A percentile compares a stretch with the other conserved stretches of the same genome.
Conservation (phyloP, 2,797 vertebrate genomes). For the Lutjanus campechanus region DNA sequence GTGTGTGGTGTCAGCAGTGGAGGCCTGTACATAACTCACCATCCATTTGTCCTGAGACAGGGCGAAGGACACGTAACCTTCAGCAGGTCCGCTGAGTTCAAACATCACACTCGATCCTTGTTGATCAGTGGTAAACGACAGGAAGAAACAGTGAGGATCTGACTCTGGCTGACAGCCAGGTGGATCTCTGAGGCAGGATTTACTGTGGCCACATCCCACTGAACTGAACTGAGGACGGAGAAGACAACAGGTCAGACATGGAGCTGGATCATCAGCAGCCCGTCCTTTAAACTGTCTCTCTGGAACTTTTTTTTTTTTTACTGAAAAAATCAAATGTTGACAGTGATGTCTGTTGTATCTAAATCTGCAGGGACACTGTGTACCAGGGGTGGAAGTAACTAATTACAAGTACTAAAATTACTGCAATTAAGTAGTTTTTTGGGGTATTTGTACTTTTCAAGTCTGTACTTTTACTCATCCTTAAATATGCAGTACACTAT, state of each 20-base stretch:
- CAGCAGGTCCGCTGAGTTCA: slow-evolving; percentile 90
- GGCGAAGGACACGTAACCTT: slow-evolving; percentile 90
- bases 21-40: slow-evolving; percentile 79
- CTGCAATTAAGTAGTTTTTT: no score
- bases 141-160: slow-evolving; percentile 84
- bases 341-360: no score
- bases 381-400: no score
- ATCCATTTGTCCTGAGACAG: slow-evolving; percentile 92
- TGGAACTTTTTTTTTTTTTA: no score
- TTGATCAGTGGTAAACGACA: slow-evolving; percentile 85
- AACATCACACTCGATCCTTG: slow-evolving; percentile 76
- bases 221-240: slow-evolving; percentile 84
- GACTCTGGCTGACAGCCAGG: slow-evolving; percentile 85
- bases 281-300: no score
- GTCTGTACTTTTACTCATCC: no score
- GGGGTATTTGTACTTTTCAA: no score
- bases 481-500: no score
- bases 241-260: background rate
- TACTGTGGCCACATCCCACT: slow-evolving; percentile 85
- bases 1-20: background rate
- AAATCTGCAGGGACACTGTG: no score
- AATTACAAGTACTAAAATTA: no score
- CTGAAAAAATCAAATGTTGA: no score
- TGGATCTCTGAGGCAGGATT: slow-evolving; percentile 90
- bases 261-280: no score